Evolutionary conservation across 2,888 invertebrate species (phyloP).

Genomic region (Drosophila kambysellisi): DNA sequence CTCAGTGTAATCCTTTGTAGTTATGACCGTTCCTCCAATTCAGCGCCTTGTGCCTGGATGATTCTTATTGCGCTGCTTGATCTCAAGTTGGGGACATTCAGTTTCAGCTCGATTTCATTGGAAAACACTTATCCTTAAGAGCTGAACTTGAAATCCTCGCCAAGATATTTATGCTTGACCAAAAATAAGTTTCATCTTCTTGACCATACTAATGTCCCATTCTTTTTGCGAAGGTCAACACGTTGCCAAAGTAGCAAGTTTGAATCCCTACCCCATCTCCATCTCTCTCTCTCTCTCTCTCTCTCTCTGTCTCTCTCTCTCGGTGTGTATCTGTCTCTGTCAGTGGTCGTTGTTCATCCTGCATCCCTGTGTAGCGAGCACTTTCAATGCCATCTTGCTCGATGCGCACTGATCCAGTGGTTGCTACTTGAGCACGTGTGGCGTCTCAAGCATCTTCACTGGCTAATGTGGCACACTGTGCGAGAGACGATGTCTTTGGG

Average conservation of each 20-base stretch:
- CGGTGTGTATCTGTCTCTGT: not conserved
- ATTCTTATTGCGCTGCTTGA: not conserved
- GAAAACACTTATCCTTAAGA: not conserved
- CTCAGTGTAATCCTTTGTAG: not conserved
- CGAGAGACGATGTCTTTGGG: conserved; percentile 24
- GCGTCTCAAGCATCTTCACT: conserved; percentile 65
- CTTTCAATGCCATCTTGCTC: conserved; percentile 37
- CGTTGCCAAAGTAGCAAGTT: conserved; percentile 13
- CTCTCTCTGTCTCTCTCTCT: not conserved
- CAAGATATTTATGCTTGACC: not conserved
- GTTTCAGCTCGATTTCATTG: not conserved
- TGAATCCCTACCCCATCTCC: not conserved
- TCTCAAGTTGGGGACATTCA: not conserved
- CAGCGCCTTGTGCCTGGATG: not conserved
- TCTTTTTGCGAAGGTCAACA: conserved; percentile 39
- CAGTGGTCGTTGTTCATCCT: not conserved
- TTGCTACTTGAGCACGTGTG: conserved; percentile 76
- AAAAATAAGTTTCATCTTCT: not conserved
- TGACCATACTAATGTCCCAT: not conserved
- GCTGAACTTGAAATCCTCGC: not conserved
- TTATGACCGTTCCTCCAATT: not conserved
- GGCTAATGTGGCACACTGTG: conserved; percentile 48
- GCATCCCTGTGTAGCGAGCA: conserved; percentile 24
- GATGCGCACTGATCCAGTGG: conserved; percentile 18
- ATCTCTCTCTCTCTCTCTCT: not conserved